phyloP scores from a whole-genome alignment of 1,140 invertebrate genomes.

The Pantala flavescens region DNA sequence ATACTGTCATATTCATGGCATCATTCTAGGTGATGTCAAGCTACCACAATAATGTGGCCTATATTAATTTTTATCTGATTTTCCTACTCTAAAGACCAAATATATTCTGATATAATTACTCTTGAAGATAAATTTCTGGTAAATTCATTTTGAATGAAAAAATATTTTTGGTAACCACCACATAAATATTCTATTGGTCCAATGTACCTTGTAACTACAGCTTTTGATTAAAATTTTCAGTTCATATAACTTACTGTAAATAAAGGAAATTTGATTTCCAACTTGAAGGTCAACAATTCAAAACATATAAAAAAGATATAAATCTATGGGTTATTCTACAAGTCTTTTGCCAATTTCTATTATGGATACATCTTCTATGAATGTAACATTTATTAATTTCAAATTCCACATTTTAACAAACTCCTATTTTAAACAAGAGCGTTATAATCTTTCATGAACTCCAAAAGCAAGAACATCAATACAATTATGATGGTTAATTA shows the following conservation, averaged over 20 bases:
- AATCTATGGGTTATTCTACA: not conserved
- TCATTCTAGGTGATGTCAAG: slow-evolving; percentile 1
- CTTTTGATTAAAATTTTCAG: not conserved
- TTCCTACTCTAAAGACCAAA: not conserved
- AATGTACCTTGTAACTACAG: not conserved
- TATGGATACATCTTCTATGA: too few species aligned
- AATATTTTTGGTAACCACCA: not conserved
- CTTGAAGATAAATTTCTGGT: not conserved
- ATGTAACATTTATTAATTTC: not conserved
- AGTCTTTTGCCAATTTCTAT: not conserved
- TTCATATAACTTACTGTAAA: not conserved
- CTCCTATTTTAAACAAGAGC: not conserved
- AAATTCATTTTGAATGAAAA: not conserved
- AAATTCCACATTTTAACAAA: not conserved
- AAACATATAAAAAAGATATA: not conserved
- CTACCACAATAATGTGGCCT: not conserved
- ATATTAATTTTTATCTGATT: not conserved
- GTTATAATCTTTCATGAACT: not conserved
- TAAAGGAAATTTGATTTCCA: not conserved
- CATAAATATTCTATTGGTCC: slow-evolving; percentile 2
- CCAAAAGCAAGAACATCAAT: not conserved
- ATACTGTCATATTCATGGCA: not conserved
- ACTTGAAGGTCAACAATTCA: not conserved
- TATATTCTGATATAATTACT: not conserved
- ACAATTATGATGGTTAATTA: not conserved